Base-by-base conservation (phyloP, 1,140 invertebrate species). In the Gryllus bimaculatus region DNA sequence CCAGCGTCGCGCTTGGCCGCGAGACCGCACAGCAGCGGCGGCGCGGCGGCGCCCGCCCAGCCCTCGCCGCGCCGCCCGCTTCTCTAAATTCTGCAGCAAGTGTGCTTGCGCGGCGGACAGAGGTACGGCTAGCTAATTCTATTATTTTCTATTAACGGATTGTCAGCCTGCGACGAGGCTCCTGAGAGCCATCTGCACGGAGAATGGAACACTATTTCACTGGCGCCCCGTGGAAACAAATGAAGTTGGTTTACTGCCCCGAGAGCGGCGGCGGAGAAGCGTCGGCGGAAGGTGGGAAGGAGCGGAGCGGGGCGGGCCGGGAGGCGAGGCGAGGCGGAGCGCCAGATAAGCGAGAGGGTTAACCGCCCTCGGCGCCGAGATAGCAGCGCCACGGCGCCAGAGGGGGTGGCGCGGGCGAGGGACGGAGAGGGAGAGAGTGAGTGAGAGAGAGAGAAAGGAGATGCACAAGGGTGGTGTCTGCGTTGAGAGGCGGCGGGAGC, bases 131-230 rank as follows among this genome's bases (percentile, higher is more conserved):
- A 74, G 66, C 78, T 78, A 78, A 78, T 78, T 78, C 78, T 78
- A 78, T 78, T 78, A 78, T 78, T 78, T 78, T 78, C 78, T 78
- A 78, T 78, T 78, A 78, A 78, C 78, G 54, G 78, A 78, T 78
- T 78, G 78, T 78, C 78, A 78, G 78, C 26, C 73, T 47, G 66
- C 26, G 78, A 78, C 78, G 78, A 78, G 78, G 26, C 78, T 78
- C 78, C 21, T 47, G 78, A 78, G 78, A 78, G 78, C 66, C 78
- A 78, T 78, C 78, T 78, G 78, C 47, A 15, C 48, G 73, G 66
- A 78, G 78, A 78, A 78, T 78, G 78, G 78, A 20, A 49, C 54
- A 74, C 78, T 78, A 78, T 78, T 78, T 78, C 78, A 78, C 78
- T 73, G 15, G n/a, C 47, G 47, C 76, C 8, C 26, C 10, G 13